Evolutionary conservation across 1,140 invertebrate genomes (phyloP).

Genomic region (Drosophila asahinai): DNA sequence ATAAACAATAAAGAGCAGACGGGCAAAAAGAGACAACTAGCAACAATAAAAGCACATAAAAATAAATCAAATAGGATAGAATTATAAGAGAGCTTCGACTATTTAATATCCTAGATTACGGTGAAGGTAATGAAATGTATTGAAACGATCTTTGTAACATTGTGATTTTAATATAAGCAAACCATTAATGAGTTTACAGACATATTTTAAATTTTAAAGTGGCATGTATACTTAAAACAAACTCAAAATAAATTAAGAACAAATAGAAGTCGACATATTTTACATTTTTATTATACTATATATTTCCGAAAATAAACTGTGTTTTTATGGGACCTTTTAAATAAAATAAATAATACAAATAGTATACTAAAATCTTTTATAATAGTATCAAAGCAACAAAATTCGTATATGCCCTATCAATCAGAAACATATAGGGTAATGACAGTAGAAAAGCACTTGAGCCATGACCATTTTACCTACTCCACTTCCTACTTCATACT

Average conservation of each 20-base stretch:
- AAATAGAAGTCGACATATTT: not conserved
- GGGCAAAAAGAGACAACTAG: conserved; percentile 34
- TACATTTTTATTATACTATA: not conserved
- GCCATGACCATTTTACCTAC: conserved; percentile 50
- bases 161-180: not conserved
- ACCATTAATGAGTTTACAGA: not conserved
- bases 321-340: not conserved
- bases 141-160: not conserved
- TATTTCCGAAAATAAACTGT: not conserved
- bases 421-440: conserved; percentile 1
- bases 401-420: not conserved
- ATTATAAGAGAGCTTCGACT: not conserved
- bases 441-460: conserved; percentile 27
- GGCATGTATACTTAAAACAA: not conserved
- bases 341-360: too few relatives aligned
- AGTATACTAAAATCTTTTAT: too few relatives aligned
- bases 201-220: not conserved
- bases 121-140: too few relatives aligned
- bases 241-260: not conserved
- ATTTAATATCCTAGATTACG: not conserved
- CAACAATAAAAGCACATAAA: conserved; percentile 38
- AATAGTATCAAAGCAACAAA: too few relatives aligned
- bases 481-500: conserved; percentile 29
- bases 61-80: conserved; percentile 15
- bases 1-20: conserved; percentile 62